Percentiles rank a stretch among this genome's conserved stretches.
These are phyloP conservation scores for Thermophis baileyi DNA, from an alignment of 2,113 vertebrate genomes.

Conservation along the genomic window DNA sequence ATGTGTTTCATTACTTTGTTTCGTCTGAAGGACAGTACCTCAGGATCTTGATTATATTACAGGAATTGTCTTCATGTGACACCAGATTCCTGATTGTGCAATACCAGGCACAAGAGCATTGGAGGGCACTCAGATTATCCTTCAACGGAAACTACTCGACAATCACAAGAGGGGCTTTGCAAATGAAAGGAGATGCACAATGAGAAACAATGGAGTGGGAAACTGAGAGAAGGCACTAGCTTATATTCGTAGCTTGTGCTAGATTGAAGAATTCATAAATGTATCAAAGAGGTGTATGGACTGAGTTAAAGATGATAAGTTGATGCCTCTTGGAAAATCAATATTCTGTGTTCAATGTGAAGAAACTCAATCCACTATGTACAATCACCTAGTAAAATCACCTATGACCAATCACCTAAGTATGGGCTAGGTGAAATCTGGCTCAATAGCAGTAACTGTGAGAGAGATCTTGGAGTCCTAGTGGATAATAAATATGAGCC, in stretches of 20 bases:
- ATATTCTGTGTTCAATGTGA: neutral
- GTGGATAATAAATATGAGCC: neutral
- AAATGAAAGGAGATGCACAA: no score
- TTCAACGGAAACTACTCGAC: constrained; percentile 46
- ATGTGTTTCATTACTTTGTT: constrained; percentile 78
- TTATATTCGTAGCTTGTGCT: constrained; percentile 28
- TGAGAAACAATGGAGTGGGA: neutral
- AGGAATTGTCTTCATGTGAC: constrained; percentile 69
- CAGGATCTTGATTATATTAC: constrained; percentile 73
- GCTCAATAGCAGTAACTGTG: neutral
- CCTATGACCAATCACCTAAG: no score
- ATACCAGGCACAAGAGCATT: constrained; percentile 51
- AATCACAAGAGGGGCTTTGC: neutral
- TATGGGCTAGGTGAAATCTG: neutral
- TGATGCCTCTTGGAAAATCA: neutral
- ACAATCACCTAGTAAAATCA: neutral
- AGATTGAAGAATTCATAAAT: constrained; percentile 19
- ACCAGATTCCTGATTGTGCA: constrained; percentile 65
- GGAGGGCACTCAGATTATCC: constrained; percentile 66
- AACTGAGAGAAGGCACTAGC: constrained; percentile 24
- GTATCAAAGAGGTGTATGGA: constrained; percentile 14
- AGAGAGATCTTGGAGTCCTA: neutral
- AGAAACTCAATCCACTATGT: neutral
- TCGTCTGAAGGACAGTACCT: constrained; percentile 68
- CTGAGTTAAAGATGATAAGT: constrained; percentile 39